phyloP scores from a whole-genome alignment of 2,113 vertebrate genomes.

The Toxostoma redivivum region DNA sequence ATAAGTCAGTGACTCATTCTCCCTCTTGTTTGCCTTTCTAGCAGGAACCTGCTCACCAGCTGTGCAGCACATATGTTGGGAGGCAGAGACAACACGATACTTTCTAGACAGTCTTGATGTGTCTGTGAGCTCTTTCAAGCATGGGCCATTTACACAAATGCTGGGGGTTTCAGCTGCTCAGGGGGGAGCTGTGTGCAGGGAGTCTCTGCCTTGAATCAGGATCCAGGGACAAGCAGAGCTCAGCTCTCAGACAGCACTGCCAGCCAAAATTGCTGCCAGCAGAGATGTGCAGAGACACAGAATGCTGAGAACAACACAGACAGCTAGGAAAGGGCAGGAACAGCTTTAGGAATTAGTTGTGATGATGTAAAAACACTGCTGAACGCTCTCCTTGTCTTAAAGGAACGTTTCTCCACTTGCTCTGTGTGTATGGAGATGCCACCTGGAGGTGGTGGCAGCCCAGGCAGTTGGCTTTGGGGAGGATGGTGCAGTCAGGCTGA shows the following conservation, averaged over 20 bases:
- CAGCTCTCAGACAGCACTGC: neutral
- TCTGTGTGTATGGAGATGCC: neutral
- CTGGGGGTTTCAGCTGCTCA: neutral
- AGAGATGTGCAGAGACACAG: neutral
- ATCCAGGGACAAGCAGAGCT: neutral
- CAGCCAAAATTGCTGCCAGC: neutral
- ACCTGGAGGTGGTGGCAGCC: neutral
- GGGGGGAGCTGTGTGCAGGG: neutral
- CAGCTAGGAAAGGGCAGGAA: neutral
- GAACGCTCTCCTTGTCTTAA: neutral
- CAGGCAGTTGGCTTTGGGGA: neutral
- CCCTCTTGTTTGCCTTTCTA: neutral
- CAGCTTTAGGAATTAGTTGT: neutral
- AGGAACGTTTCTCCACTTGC: neutral
- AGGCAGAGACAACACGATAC: neutral
- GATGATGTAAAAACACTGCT: neutral
- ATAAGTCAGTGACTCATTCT: neutral
- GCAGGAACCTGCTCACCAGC: neutral
- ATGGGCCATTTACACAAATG: neutral
- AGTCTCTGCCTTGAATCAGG: neutral
- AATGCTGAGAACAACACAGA: neutral
- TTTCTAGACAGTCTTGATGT: neutral
- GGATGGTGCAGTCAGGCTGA: neutral
- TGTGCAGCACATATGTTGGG: neutral
- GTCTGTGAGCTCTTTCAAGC: neutral